A percentile compares a stretch with the other conserved stretches of the same genome.
Conservation (phyloP, 2,113 vertebrate species). For the Caranx melampygus region DNA sequence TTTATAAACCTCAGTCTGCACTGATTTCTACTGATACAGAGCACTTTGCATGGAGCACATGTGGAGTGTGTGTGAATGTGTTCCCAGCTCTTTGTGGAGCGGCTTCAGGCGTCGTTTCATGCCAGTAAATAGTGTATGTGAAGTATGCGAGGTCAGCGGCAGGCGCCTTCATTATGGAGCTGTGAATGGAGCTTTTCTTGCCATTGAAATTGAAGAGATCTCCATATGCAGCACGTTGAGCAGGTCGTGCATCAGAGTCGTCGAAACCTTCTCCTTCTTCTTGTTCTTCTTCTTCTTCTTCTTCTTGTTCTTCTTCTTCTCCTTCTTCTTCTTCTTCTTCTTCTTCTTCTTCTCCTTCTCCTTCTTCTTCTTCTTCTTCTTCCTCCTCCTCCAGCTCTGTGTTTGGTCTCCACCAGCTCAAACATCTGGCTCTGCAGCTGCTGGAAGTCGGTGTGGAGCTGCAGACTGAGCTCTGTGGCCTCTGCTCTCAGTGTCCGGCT, state of each 20-base stretch:
- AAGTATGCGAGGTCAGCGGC: constrained; percentile 17
- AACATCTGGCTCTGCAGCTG: no score
- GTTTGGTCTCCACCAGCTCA: no score
- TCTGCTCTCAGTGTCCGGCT: no score
- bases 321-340: no score
- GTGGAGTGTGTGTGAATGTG: neutral
- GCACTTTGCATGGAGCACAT: neutral
- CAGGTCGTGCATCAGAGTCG: no score
- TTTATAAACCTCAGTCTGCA: neutral
- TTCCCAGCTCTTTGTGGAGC: neutral
- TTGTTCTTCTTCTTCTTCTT: no score
- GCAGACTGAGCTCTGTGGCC: no score
- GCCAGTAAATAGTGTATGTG: neutral
- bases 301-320: no score
- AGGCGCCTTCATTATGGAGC: constrained; percentile 11
- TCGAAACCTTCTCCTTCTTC: no score
- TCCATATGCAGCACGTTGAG: neutral
- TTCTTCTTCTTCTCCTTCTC: neutral
- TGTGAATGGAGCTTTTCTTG: constrained; percentile 5
- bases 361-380: no score
- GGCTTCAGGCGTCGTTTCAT: neutral
- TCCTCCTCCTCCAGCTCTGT: no score
- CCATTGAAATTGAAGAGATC: constrained; percentile 16
- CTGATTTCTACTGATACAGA: neutral
- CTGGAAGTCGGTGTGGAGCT: no score